Percentiles rank a stretch among this genome's conserved stretches.
Conservation (phyloP, 2,113 vertebrate genomes). For the Candoia aspera region DNA sequence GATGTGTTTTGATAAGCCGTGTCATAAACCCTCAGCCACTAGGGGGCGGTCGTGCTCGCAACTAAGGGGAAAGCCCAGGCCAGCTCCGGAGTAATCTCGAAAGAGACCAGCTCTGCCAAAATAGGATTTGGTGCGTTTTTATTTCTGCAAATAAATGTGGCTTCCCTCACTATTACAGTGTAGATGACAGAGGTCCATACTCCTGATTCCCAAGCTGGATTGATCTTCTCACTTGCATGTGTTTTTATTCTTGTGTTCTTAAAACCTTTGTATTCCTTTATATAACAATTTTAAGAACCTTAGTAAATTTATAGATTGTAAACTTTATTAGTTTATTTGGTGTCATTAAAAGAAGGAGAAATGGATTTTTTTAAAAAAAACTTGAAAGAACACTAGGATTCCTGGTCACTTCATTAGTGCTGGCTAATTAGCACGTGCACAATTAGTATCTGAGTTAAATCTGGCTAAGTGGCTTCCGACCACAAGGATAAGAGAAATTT, state of each 20-base stretch:
- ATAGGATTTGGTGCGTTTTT: background rate
- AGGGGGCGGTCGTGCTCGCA: constrained; percentile 1
- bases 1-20: background rate
- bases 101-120: background rate
- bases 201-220: background rate
- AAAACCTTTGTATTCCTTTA: background rate
- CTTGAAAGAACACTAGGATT: background rate
- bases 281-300: background rate
- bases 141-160: background rate
- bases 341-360: background rate
- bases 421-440: background rate
- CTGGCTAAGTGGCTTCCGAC: background rate
- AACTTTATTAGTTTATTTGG: background rate
- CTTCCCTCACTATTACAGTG: background rate
- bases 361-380: background rate
- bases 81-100: background rate
- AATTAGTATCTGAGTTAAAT: background rate
- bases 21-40: background rate
- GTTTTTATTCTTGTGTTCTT: background rate
- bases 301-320: background rate
- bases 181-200: background rate
- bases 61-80: background rate
- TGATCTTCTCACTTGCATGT: background rate
- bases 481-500: background rate
- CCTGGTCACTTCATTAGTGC: background rate